A percentile compares a stretch with the other conserved stretches of the same genome.
Conservation (phyloP, 1,140 invertebrate genomes). For the Penaeus japonicus region DNA sequence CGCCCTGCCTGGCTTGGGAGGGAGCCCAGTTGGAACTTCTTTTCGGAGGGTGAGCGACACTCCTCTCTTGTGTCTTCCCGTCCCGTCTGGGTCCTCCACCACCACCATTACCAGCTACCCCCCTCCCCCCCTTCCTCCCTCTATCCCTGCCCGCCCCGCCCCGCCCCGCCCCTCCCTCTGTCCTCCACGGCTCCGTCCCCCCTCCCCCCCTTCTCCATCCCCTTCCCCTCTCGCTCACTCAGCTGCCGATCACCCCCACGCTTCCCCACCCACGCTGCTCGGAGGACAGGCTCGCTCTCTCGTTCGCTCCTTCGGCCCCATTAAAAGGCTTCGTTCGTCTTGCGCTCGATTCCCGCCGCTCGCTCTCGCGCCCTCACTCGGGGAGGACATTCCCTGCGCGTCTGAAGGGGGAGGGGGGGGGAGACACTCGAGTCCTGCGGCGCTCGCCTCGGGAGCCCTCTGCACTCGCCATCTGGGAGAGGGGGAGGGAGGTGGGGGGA, state of each 20-base stretch:
- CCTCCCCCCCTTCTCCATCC: not conserved
- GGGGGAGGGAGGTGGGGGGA: too few relatives aligned
- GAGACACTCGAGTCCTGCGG: too few relatives aligned
- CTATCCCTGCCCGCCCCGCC: not conserved
- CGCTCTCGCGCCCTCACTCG: not conserved
- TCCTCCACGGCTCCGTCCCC: not conserved
- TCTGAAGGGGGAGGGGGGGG: too few relatives aligned
- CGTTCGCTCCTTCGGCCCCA: not conserved
- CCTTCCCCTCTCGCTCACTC: slow-evolving; percentile 3
- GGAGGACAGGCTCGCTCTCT: not conserved
- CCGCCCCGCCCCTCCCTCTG: not conserved
- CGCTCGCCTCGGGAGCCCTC: too few relatives aligned
- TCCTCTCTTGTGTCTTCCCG: not conserved
- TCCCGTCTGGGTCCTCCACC: not conserved
- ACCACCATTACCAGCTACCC: not conserved
- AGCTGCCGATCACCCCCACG: slow-evolving; percentile 27
- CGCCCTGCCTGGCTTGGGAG: too few relatives aligned
- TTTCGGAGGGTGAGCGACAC: not conserved
- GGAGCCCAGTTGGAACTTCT: too few relatives aligned
- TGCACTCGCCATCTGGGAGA: too few relatives aligned
- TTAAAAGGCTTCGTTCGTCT: not conserved
- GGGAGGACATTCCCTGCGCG: too few relatives aligned
- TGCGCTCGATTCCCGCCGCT: not conserved
- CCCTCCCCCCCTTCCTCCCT: too few relatives aligned
- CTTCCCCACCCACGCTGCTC: slow-evolving; percentile 26